Base-by-base conservation (phyloP, 1,140 invertebrate species). In the Pararge aegeria region DNA sequence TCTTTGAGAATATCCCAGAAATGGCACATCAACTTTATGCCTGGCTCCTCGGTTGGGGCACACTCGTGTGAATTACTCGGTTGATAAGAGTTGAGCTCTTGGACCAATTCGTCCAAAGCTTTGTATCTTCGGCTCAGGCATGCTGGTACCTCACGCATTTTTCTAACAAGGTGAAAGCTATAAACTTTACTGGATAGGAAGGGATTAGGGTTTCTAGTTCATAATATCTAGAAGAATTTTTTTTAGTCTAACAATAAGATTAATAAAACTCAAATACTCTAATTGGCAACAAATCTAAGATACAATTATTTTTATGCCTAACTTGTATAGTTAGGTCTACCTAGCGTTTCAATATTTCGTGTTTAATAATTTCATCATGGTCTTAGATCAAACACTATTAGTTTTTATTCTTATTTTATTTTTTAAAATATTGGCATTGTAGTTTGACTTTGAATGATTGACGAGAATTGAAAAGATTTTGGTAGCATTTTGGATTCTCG, bases 1-100 rank as follows among this genome's bases (percentile, higher is more conserved):
- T 86, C 78, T 64, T 87, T 78, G 0, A 88, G 72, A 61, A 88
- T 85, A 29, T 83, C 78, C 85, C 83, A 87, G 48, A 89, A 83
- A 13, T 80, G 61, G 55, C 85, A 85, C 78, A 89, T 78, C 1
- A 89, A 61, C 51, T 70, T 74, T 12, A 85, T 53, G 15, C 73
- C 74, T 1, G 70, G 72, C 3, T 83, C 62, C 5, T 67, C 61
- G 3, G 50, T 50, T 6, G 56, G 44, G 20, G 42, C 18, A 46
- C 30, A 57, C 5, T 68, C n/a, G 2, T 68, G 46, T 0, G 66
- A 52, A 2, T 50, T 21, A 12, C 21, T 46, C 30, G 57, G 5
- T 37, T 52, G 20, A 48, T 30, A 48, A 40, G 44, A 24, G n/a
- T 53, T 71, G 6, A 86, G 38, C 5, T 86, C 80, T 20, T 62